Conservation (phyloP, 2,797 vertebrate genomes). For the Pachyuromys duprasi region DNA sequence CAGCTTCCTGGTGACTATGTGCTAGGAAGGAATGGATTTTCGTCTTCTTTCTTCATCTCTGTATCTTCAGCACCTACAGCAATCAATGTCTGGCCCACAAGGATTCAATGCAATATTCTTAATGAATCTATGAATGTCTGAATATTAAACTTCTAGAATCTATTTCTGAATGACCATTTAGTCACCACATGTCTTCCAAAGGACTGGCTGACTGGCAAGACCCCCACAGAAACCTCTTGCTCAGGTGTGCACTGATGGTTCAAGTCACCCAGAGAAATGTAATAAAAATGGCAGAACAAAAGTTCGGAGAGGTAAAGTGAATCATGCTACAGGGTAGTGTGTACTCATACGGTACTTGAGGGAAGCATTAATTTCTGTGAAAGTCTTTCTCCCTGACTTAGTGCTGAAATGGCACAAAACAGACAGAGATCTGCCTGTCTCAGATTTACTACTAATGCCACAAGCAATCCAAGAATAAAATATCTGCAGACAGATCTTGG, state of each 20-base stretch:
- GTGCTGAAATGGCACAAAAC: constrained; percentile 72
- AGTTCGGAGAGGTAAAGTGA: constrained; percentile 6
- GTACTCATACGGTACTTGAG: constrained; percentile 49
- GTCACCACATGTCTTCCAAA: neutral
- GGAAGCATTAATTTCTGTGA: constrained; percentile 63
- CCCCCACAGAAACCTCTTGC: neutral
- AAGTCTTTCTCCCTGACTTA: constrained; percentile 67
- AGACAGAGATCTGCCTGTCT: constrained; percentile 73
- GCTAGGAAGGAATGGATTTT: neutral
- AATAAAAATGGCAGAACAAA: constrained; percentile 62
- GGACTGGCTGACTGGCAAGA: constrained; percentile 10
- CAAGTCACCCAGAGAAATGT: neutral
- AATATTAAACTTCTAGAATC: constrained; percentile 10
- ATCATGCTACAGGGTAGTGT: neutral
- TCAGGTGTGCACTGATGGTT: neutral
- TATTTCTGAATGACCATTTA: neutral
- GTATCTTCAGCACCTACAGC: neutral
- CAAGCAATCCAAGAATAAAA: constrained; percentile 60
- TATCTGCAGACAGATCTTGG: constrained; percentile 61
- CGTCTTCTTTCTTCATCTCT: neutral
- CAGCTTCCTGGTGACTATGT: neutral
- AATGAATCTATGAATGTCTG: neutral
- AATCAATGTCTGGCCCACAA: neutral
- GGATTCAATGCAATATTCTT: neutral
- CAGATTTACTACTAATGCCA: constrained; percentile 69